phyloP scores from a whole-genome alignment of 2,888 invertebrate genomes.

The Amphimallon solstitiale region DNA sequence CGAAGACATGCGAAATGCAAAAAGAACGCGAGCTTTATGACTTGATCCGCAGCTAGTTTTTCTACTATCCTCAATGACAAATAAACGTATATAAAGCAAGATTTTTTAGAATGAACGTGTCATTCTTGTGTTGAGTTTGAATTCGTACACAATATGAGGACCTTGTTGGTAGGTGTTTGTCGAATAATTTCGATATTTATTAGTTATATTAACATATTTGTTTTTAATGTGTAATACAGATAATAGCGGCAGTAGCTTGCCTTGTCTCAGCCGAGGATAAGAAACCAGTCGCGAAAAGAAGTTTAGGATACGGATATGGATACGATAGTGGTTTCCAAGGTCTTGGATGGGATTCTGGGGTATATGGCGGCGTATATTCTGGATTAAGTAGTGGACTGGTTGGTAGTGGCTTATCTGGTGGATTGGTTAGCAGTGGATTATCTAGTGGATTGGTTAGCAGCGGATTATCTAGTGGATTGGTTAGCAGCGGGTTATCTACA shows the following conservation, averaged over 20 bases:
- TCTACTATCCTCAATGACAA: slow-evolving; percentile 35
- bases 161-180: slow-evolving; percentile 34
- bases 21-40: slow-evolving; percentile 27
- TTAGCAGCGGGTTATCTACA: neutral
- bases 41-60: slow-evolving; percentile 19
- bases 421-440: neutral
- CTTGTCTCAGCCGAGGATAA: slow-evolving; percentile 31
- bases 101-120: slow-evolving; percentile 33
- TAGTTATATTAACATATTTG: slow-evolving; percentile 1
- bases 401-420: neutral
- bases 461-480: neutral
- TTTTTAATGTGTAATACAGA: slow-evolving; percentile 24
- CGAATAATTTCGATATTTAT: neutral
- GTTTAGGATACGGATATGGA: slow-evolving; percentile 36
- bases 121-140: slow-evolving; percentile 35
- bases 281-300: slow-evolving; percentile 24
- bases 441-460: neutral
- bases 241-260: slow-evolving; percentile 24
- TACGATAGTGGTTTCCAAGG: slow-evolving; percentile 25
- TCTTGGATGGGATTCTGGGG: slow-evolving; percentile 20
- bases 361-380: slow-evolving; percentile 26
- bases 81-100: slow-evolving; percentile 31
- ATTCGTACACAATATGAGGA: slow-evolving; percentile 36
- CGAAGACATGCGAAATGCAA: slow-evolving; percentile 2
- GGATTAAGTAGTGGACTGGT: slow-evolving; percentile 14